Evolutionary conservation across 2,797 vertebrate genomes (phyloP).

Genomic region (Onychomys arenicola): DNA sequence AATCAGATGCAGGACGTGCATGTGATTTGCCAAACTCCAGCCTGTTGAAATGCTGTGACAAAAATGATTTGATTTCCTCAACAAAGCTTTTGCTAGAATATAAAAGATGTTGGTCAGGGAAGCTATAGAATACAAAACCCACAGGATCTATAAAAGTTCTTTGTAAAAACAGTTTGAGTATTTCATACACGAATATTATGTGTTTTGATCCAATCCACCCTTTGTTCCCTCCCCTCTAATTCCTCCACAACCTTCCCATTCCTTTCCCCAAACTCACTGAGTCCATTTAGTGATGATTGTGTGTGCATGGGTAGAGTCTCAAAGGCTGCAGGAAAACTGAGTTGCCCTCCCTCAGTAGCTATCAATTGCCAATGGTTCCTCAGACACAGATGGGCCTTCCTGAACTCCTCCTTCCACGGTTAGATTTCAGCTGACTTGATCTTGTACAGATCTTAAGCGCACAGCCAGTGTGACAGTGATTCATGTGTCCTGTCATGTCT

Average conservation of each 20-base stretch:
- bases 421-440: neutral
- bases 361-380: neutral
- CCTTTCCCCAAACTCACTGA: neutral
- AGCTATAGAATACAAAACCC: neutral
- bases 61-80: slow-evolving; percentile 11
- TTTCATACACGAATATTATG: too few relatives aligned
- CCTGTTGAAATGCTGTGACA: neutral
- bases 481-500: neutral
- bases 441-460: neutral
- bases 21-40: neutral
- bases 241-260: neutral
- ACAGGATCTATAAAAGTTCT: neutral
- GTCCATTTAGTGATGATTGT: too few relatives aligned
- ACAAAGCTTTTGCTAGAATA: neutral
- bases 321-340: neutral
- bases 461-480: neutral
- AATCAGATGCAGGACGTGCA: neutral
- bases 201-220: neutral
- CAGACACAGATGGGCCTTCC: neutral
- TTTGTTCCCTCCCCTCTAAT: neutral
- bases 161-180: neutral
- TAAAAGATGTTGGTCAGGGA: neutral
- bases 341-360: neutral
- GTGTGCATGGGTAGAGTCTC: neutral
- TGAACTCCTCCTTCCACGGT: neutral